phyloP scores from a whole-genome alignment of 2,888 invertebrate genomes.

The Urechis unicinctus region DNA sequence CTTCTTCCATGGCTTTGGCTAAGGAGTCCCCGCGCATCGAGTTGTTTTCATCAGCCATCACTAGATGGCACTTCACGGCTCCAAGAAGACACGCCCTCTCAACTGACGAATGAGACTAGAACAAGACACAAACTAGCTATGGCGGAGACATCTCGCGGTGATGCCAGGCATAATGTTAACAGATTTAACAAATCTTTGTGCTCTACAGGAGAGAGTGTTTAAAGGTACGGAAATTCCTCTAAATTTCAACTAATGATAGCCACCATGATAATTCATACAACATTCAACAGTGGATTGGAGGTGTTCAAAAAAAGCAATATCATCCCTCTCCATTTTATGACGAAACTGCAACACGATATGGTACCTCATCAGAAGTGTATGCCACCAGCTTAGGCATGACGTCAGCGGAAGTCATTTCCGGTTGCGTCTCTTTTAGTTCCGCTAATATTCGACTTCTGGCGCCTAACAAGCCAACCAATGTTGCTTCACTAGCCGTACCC shows the following conservation, averaged over 20 bases:
- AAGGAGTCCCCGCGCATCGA: slow-evolving; percentile 31
- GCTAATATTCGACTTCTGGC: slow-evolving; percentile 80
- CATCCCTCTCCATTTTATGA: too few relatives aligned
- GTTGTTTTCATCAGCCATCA: slow-evolving; percentile 33
- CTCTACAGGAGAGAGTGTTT: background rate
- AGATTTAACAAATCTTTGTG: background rate
- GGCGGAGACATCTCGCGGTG: background rate
- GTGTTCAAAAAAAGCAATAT: too few relatives aligned
- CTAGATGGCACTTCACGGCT: slow-evolving; percentile 32
- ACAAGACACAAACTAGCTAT: slow-evolving; percentile 9
- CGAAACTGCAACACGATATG: too few relatives aligned
- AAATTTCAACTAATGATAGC: too few relatives aligned
- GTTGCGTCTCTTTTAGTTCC: slow-evolving; percentile 42
- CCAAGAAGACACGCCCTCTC: slow-evolving; percentile 43
- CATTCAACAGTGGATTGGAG: too few relatives aligned
- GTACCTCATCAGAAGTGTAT: slow-evolving; percentile 90
- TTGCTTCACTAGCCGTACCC: slow-evolving; percentile 93
- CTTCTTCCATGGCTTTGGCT: slow-evolving; percentile 31
- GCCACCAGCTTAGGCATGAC: slow-evolving; percentile 87
- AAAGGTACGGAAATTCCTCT: too few relatives aligned
- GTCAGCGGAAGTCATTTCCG: slow-evolving; percentile 67
- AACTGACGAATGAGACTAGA: slow-evolving; percentile 50
- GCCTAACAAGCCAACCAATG: slow-evolving; percentile 84
- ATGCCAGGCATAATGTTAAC: too few relatives aligned
- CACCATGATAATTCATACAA: too few relatives aligned